Percentiles rank a stretch among this genome's conserved stretches.
Conservation (phyloP, 2,888 invertebrate species). For the Spatulosminthurus flaviceps region DNA sequence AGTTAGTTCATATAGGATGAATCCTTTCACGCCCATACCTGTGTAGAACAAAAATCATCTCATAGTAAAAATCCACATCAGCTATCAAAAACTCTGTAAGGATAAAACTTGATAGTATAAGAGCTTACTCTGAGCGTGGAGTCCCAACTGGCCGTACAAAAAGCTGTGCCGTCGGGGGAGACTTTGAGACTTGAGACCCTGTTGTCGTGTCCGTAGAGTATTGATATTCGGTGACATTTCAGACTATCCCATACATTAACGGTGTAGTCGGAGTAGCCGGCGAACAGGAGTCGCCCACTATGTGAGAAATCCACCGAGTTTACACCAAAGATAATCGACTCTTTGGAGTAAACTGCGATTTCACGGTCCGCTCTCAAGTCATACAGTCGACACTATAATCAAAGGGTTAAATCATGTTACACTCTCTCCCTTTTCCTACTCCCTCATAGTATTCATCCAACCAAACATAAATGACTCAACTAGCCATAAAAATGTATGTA, state of each 20-base stretch:
- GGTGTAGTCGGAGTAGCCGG: constrained; percentile 98
- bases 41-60: not conserved
- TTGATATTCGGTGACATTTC: constrained; percentile 87
- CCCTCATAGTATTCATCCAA: constrained; percentile 5
- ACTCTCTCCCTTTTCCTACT: no score
- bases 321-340: constrained; percentile 96
- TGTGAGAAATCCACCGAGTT: constrained; percentile 98
- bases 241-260: constrained; percentile 99
- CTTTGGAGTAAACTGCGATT: constrained; percentile 94
- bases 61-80: not conserved
- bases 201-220: constrained; percentile 96
- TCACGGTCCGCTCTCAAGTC: constrained; percentile 98
- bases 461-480: no score
- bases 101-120: not conserved
- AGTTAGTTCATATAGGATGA: constrained; percentile 32
- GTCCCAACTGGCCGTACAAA: constrained; percentile 98
- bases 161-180: constrained; percentile 96
- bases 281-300: constrained; percentile 94
- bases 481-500: no score
- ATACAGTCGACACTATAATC: constrained; percentile 86
- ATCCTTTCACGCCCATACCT: constrained; percentile 53
- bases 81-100: not conserved
- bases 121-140: constrained; percentile 80
- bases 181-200: constrained; percentile 90
- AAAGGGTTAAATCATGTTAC: not conserved